These are phyloP conservation scores for Mythimna loreyi DNA, from an alignment of 2,888 invertebrate genomes.

Conservation along the genomic window DNA sequence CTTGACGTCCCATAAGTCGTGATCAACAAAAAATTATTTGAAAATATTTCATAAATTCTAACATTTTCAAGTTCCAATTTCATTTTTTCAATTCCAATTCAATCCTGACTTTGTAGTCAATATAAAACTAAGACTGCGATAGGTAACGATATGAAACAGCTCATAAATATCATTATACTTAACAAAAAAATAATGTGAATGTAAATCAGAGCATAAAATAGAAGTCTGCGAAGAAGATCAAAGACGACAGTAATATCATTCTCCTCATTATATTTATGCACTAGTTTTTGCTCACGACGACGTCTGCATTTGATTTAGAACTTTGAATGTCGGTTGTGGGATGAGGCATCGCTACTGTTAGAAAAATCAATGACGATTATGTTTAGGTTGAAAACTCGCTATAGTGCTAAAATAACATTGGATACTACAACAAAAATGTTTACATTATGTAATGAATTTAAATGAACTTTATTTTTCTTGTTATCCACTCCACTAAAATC, in stretches of 20 bases:
- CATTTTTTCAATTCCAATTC: too few species aligned
- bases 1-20: neutral
- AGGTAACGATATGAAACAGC: conserved; percentile 21
- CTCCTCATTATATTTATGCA: conserved; percentile 39
- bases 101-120: neutral
- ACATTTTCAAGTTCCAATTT: too few species aligned
- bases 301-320: conserved; percentile 38
- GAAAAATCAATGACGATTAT: conserved; percentile 3
- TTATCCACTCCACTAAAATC: conserved; percentile 14
- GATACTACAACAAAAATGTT: conserved; percentile 19
- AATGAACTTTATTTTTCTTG: conserved; percentile 1
- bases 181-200: conserved; percentile 34
- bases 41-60: neutral
- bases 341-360: conserved; percentile 16
- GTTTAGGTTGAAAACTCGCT: conserved; percentile 17
- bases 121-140: conserved; percentile 17
- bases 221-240: conserved; percentile 36
- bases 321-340: neutral
- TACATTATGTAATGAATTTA: neutral
- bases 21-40: neutral
- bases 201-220: conserved; percentile 27
- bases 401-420: conserved; percentile 4
- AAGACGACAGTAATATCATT: conserved; percentile 30
- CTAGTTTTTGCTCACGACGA: conserved; percentile 27
- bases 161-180: conserved; percentile 23